Base-by-base conservation (phyloP, 2,113 vertebrate species). In the Osmerus eperlanus region DNA sequence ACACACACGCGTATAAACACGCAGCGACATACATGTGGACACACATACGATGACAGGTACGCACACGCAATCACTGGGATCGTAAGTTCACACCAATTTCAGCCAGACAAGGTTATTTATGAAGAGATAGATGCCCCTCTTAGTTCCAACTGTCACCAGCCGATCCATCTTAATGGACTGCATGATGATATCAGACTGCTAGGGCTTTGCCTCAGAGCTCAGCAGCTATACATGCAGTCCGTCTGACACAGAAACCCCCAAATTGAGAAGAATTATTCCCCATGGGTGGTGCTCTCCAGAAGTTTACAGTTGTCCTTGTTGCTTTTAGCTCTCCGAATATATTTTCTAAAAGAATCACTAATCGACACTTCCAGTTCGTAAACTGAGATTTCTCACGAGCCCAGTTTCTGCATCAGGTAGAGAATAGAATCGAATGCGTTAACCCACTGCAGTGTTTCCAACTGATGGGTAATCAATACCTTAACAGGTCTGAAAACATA, bases 41-140 rank as follows among this genome's bases (percentile, higher is more conserved):
- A 47, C 41, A 11, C 32, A 36, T 36, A 7, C 32, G 32, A 6
- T 5, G 32, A 36, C 32, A 36, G 9, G 41, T 9, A 7, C 41
- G 41, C 41, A 47, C 41, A 12, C 9, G 9, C 41, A 47, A 47
- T 47, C 41, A 7, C 41, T 47, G 41, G 54, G 55, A 69, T 81
- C 77, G 19, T 36, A 73, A 78, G 78, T 74, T 79, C 78, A 70
- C 78, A 81, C 77, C 81, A 75, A 76, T 86, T 81, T 77, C 62
- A 78, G 80, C 62, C 68, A 58, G 71, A 79, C 86, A 89, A 90
- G 86, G 86, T 89, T 87, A 88, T 82, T 85, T 79, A 83, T 83
- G 75, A 79, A 80, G 70, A 85, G 83, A 88, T 73, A 68, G 77
- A 86, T 88, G 84, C 64, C 60, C 72, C 80, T 74, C 84, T 85